Percentiles rank a stretch among this genome's conserved stretches.
phyloP scores from a whole-genome alignment of 2,113 vertebrate species.

The Garra rufa region DNA sequence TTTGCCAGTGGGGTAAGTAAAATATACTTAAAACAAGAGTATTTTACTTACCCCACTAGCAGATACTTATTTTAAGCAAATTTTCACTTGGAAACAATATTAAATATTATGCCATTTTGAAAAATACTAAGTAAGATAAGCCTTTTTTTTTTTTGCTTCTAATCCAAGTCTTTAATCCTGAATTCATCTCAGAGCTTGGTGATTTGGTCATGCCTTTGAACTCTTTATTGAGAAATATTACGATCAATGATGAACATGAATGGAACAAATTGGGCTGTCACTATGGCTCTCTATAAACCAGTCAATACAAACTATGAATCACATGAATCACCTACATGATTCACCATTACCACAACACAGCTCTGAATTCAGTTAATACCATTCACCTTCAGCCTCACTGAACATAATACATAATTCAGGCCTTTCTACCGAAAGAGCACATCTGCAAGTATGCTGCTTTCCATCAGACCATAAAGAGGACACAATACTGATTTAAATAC shows the following conservation, averaged over 20 bases:
- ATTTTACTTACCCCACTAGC: no score
- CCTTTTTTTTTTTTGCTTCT: neutral
- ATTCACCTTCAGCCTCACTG: neutral
- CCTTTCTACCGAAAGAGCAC: neutral
- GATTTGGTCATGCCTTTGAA: neutral
- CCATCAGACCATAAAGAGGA: neutral
- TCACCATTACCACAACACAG: neutral
- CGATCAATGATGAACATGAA: neutral
- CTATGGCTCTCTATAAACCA: neutral
- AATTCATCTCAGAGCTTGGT: neutral
- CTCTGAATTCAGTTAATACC: neutral
- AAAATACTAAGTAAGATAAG: no score
- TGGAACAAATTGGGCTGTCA: neutral
- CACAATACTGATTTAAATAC: neutral
- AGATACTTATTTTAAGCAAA: no score
- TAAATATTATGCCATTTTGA: no score
- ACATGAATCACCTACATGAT: neutral
- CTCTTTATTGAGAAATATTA: neutral
- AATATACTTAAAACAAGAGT: no score
- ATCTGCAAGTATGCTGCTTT: neutral
- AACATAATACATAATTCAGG: conserved; percentile 5
- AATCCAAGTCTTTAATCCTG: neutral
- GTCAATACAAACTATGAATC: neutral
- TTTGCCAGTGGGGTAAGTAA: no score
- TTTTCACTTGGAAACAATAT: no score